These are phyloP conservation scores for Heteronetta atricapilla DNA, from an alignment of 2,113 vertebrate species.

Conservation along the genomic window DNA sequence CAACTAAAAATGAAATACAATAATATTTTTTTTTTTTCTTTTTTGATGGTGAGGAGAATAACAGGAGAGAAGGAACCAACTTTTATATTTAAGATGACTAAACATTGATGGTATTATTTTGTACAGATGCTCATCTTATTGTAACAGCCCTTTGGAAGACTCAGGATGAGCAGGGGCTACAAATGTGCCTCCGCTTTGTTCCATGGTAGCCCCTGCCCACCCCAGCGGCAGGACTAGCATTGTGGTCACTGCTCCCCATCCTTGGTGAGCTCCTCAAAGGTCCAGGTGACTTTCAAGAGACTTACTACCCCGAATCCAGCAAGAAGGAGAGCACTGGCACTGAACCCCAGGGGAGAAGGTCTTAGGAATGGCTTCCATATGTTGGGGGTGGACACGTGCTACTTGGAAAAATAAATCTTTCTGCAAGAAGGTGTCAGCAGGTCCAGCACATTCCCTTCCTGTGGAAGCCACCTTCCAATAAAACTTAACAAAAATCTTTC, in stretches of 20 bases:
- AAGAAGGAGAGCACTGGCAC: not conserved
- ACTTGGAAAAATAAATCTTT: not conserved
- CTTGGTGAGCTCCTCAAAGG: not conserved
- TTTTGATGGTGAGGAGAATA: not conserved
- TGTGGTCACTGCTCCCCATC: not conserved
- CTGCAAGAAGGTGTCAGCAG: not conserved
- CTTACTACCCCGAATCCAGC: not conserved
- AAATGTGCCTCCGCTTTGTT: not conserved
- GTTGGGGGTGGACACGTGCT: not conserved
- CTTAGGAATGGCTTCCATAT: not conserved
- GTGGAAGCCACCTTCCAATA: not conserved
- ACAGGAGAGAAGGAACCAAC: not conserved
- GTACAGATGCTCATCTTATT: not conserved
- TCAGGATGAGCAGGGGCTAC: not conserved
- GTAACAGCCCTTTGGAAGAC: not conserved
- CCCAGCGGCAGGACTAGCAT: rapidly evolving
- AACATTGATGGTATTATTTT: not conserved
- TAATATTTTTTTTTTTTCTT: not conserved
- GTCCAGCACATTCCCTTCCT: not conserved
- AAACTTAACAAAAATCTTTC: not conserved
- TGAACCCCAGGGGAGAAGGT: rapidly evolving
- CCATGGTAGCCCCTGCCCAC: rapidly evolving
- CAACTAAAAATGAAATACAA: slow-evolving; percentile 57
- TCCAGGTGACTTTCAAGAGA: not conserved
- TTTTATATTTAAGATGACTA: not conserved